Base-by-base conservation (phyloP, 1,140 invertebrate genomes). In the Gryon sp. region DNA sequence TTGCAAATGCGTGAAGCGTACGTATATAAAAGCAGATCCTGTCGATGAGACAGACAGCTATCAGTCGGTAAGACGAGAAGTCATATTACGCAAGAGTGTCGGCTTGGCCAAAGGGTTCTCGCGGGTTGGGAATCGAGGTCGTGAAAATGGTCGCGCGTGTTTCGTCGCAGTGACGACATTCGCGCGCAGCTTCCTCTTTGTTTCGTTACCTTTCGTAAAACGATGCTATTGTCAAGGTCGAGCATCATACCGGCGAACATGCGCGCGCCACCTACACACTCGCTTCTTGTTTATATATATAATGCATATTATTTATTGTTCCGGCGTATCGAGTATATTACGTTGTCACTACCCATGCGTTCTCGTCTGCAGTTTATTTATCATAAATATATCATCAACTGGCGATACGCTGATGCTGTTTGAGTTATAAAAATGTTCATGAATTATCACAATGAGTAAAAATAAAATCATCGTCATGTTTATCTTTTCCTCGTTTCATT, bases 181-280 rank as follows among this genome's bases (percentile, higher is more conserved):
- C 18, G 14, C 69, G 63, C 72, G 63, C 63, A 75, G 60, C 72
- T 75, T 68, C 72, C 63, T 68, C 63, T 68, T 76, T 62, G 55
- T 76, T 36, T 68, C 72, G 62, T 76, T 76, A 76, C 63, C 63
- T 76, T 76, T 76, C 41, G 72, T 50, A 68, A 76, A 76, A 57
- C 63, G 63, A 68, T 63, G 72, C 57, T 65, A 76, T 66, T 76
- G 72, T 76, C 72, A 76, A 76, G 72, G 72, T 68, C 63, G 57
- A 55, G 32, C 32, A 28, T n/a, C 48, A n/a, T 50, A 48, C 24
- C 30, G 45, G 48, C 53, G 20, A 16, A 18, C 53, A n/a, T n/a
- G 36, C 55, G 62, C 50, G 72, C 72, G 72, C 72, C 72, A 76
- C 72, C 72, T 76, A 76, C 72, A 32, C 62, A 30, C 2, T 28